Base-by-base conservation (phyloP, 2,113 vertebrate species). In the Ahaetulla prasina region DNA sequence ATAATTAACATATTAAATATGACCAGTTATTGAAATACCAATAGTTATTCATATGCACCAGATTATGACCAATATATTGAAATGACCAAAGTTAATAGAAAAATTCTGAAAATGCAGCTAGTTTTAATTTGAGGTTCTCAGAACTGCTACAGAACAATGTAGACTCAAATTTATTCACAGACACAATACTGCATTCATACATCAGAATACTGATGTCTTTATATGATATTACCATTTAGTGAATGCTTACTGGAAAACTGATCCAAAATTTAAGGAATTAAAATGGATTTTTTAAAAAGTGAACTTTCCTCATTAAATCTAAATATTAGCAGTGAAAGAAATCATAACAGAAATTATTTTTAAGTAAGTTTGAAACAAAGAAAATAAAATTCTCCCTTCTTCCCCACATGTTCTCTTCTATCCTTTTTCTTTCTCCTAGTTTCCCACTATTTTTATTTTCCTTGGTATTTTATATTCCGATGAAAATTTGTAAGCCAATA, bases 101-200 rank as follows among this genome's bases (percentile, higher is more conserved):
- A 86, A 6, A 30, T 49, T 86, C 27, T 57, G 39, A 86, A 47
- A 91, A 60, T 49, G 12, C 53, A 91, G 16, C 8, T n/a, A 45
- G 57, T 53, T 80, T 95, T 87, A 87, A 91, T 74, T 20, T 92
- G 55, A 80, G 35, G 57, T 85, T 91, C 68, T 87, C 55, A 60
- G 53, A 86, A 91, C 57, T 74, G 35, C 93, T 93, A 92, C 35
- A 94, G 93, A 60, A 84, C 39, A 54, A 86, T 68, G 88, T 54
- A 12, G 91, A 89, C 27, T n/a, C 30, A 91, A 30, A 90, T 74
- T 87, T 94, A 88, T 85, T 93, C 92, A 85, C 23, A 93, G 63
- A 60, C 49, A 85, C 86, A 94, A 94, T 92, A 87, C 55, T 9
- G 68, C 52, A 45, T 23, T 50, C 85, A 68, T 53, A 94, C 55